Conservation (phyloP, 2,113 vertebrate genomes). For the Rallus limicola region DNA sequence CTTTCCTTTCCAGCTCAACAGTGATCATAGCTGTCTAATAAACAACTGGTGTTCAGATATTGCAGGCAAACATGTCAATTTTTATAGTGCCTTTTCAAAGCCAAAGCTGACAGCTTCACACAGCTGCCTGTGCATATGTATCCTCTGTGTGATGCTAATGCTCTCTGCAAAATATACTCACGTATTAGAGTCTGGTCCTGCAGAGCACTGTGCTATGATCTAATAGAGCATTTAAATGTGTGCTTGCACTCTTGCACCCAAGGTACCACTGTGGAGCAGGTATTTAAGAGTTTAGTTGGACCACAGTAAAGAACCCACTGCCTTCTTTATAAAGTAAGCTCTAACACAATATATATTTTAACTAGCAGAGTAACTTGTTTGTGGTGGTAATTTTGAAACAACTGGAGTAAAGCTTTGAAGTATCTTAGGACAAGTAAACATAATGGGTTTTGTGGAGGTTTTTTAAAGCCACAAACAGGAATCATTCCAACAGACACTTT, state of each 20-base stretch:
- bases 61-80: not conserved
- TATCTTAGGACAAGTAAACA: not conserved
- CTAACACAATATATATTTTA: not conserved
- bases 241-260: not conserved
- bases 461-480: not conserved
- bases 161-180: not conserved
- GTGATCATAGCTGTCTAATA: not conserved
- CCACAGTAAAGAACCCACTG: not conserved
- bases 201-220: not conserved
- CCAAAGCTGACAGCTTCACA: not conserved
- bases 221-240: not conserved
- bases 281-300: not conserved
- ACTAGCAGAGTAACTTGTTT: not conserved
- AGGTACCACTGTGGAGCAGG: not conserved
- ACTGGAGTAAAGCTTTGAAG: not conserved
- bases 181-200: not conserved
- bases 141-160: not conserved
- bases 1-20: not conserved
- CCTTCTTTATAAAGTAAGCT: not conserved
- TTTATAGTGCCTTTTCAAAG: not conserved
- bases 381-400: not conserved
- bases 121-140: not conserved
- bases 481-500: not conserved
- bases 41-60: not conserved
- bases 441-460: rapidly evolving